These are phyloP conservation scores for Eubasilissa regina DNA, from an alignment of 1,140 invertebrate species.

Conservation along the genomic window DNA sequence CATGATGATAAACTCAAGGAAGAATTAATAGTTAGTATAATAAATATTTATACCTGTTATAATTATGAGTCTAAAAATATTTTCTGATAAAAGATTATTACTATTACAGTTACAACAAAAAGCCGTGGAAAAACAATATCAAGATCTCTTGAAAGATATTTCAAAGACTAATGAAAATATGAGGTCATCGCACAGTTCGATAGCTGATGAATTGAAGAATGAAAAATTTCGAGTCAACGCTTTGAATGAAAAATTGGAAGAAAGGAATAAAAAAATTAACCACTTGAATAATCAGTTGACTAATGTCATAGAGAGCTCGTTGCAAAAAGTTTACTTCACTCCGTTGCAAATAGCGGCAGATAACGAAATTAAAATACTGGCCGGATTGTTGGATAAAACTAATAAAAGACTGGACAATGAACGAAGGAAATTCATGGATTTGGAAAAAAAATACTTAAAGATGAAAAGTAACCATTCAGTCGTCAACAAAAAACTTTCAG, in stretches of 20 bases:
- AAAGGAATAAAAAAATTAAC: slow-evolving; percentile 55
- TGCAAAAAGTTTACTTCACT: slow-evolving; percentile 46
- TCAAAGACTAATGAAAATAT: slow-evolving; percentile 21
- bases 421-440: slow-evolving; percentile 13
- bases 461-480: slow-evolving; percentile 20
- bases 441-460: slow-evolving; percentile 44
- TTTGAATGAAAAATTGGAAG: slow-evolving; percentile 33
- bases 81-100: neutral
- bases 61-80: too few relatives aligned
- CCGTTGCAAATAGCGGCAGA: slow-evolving; percentile 36
- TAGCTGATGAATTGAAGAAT: slow-evolving; percentile 44
- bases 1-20: slow-evolving; percentile 74
- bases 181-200: slow-evolving; percentile 1
- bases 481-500: slow-evolving; percentile 10
- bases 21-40: slow-evolving; percentile 69
- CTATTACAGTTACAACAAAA: slow-evolving; percentile 43
- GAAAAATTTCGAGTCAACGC: slow-evolving; percentile 45
- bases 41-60: too few relatives aligned
- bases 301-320: slow-evolving; percentile 38
- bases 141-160: slow-evolving; percentile 51
- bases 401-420: slow-evolving; percentile 44
- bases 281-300: slow-evolving; percentile 59
- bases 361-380: slow-evolving; percentile 42
- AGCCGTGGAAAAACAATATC: slow-evolving; percentile 32
- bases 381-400: slow-evolving; percentile 23